phyloP scores from a whole-genome alignment of 1,140 invertebrate genomes.

The Drosophila willistoni region DNA sequence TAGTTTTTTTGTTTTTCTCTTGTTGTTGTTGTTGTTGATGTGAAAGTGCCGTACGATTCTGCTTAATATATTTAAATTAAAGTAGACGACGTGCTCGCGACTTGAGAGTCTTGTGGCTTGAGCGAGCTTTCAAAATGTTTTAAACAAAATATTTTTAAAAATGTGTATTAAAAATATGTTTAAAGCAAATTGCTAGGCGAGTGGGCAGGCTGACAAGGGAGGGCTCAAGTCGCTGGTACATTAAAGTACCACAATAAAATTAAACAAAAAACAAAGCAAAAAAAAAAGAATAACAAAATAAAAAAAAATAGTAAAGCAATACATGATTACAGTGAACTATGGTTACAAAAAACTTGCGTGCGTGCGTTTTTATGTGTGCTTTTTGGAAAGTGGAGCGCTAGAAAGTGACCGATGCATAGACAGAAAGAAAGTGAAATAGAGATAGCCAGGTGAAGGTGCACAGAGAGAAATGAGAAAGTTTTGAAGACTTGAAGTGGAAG shows the following conservation, averaged over 20 bases:
- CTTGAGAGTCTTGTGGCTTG: constrained; percentile 47
- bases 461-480: constrained; percentile 72
- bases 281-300: constrained; percentile 47
- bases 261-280: constrained; percentile 48
- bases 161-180: constrained; percentile 73
- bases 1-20: constrained; percentile 21
- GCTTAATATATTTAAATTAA: constrained; percentile 74
- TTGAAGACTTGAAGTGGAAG: constrained; percentile 66
- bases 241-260: constrained; percentile 1
- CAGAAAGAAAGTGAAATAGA: constrained; percentile 45
- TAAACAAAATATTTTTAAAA: constrained; percentile 74
- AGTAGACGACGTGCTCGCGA: constrained; percentile 65
- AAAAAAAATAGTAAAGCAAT: not conserved
- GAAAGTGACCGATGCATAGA: constrained; percentile 70
- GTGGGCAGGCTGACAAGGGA: constrained; percentile 32
- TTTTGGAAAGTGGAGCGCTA: constrained; percentile 66
- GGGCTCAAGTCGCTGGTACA: constrained; percentile 49
- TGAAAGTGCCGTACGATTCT: constrained; percentile 74
- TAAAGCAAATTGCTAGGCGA: constrained; percentile 43
- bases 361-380: constrained; percentile 32
- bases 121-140: constrained; percentile 53
- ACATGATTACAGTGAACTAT: constrained; percentile 69
- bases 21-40: constrained; percentile 52
- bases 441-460: constrained; percentile 51
- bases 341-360: constrained; percentile 42